phyloP scores from a whole-genome alignment of 1,140 invertebrate genomes.

The Cotesia chilonis region DNA sequence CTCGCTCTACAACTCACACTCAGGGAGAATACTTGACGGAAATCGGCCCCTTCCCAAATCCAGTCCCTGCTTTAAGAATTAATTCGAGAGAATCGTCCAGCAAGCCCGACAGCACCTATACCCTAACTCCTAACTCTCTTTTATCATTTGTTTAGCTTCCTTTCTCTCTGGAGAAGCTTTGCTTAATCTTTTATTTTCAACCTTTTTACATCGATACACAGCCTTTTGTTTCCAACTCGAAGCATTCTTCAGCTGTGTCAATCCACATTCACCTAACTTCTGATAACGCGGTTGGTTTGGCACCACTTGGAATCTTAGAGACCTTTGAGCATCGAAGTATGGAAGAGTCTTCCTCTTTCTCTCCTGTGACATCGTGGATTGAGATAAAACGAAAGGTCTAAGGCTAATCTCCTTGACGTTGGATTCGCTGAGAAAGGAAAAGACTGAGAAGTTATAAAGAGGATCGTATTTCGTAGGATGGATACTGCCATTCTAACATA shows the following conservation, averaged over 20 bases:
- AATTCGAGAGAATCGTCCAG: conserved; percentile 65
- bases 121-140: conserved; percentile 33
- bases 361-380: background rate
- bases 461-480: background rate
- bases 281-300: conserved; percentile 49
- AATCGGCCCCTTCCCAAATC: conserved; percentile 48
- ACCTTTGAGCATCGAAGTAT: conserved; percentile 7
- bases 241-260: conserved; percentile 42
- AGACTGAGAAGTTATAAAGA: conserved; percentile 9
- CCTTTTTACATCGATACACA: conserved; percentile 14
- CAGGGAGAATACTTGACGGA: conserved; percentile 41
- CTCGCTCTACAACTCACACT: conserved; percentile 59
- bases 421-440: conserved; percentile 21
- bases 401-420: conserved; percentile 45
- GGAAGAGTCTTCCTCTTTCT: background rate
- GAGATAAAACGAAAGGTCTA: conserved; percentile 28
- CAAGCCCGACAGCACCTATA: conserved; percentile 52
- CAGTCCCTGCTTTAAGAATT: conserved; percentile 65
- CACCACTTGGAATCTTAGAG: conserved; percentile 13
- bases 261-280: conserved; percentile 52
- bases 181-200: conserved; percentile 32
- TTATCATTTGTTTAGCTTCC: conserved; percentile 40
- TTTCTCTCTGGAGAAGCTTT: conserved; percentile 38
- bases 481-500: background rate
- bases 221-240: conserved; percentile 2